Evolutionary conservation across 1,140 invertebrate species (phyloP), one percentile per base, ranked within the genome.

Genomic region (Macrocentrus cingulum): DNA sequence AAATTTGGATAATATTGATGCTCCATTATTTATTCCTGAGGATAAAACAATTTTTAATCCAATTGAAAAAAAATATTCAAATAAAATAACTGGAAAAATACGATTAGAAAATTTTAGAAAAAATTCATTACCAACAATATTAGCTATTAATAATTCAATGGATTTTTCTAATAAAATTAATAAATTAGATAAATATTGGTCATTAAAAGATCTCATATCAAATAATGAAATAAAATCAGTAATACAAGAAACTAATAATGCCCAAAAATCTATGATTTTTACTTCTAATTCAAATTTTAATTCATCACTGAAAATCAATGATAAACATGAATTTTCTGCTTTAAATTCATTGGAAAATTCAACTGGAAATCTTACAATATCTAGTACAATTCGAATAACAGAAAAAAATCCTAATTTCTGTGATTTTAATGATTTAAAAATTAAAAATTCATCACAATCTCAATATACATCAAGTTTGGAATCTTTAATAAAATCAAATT

Each of bases 1-100:
- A 0, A 82, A 81, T 62, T 76, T 84, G 37, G 84, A 79, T 48
- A 72, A 76, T 18, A 44, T 50, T 0, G 55, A 70, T n/a, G 73
- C 72, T 1, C 71, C 73, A 1, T 53, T 78, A 0, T 76, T 71
- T 20, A 70, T 76, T 23, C 74, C 76, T 1, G n/a, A 52, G 9
- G 49, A 58, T 49, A 46, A 6, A 20, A 20, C 9, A 9, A 46
- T 1, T 20, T 23, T 3, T 22, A 46, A 20, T 22, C 15, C 18
- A 9, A 42, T 3, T 11, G 11, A 39, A n/a, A n/a, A 39, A n/a
- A 39, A 58, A 49, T 13, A 44, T 15, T 15, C 44, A 3, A 51
- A 48, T 1, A 34, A 53, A 8, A 56, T 56, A 0, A 53, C 41
- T 5, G 15, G 4, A 15, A 39, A 39, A 39, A 65, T 22, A 62